Evolutionary conservation across 1,140 invertebrate species (phyloP), one percentile per base, ranked within the genome.

Genomic region (Scaptomyza graminum): DNA sequence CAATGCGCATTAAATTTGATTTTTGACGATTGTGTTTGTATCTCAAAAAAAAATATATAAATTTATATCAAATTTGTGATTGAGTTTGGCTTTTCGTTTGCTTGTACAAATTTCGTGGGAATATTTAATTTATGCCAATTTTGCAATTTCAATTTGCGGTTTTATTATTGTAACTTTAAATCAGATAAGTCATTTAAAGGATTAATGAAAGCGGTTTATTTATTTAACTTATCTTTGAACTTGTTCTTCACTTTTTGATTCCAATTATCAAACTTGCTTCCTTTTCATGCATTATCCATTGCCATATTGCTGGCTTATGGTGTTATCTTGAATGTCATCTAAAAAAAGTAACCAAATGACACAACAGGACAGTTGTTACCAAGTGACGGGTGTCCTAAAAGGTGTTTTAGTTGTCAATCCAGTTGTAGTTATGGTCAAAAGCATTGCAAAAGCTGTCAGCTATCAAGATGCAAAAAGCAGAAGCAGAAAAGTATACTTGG

Each of bases 1-100:
- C 77, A 61, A 59, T 63, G 39, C 59, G 43, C 56, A 60, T 9
- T 66, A 74, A 84, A 84, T 87, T 87, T 63, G 69, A 81, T 85
- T 87, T 87, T 37, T 52, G 51, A 28, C 57, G 76, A 77, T 59
- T 83, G 74, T 28, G 6, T 78, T 75, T 78, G 62, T n/a, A n/a
- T n/a, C 54, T 57, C 49, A 57, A 16, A 64, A 59, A 52, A 2
- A 22, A 28, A 5, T 8, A 11, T 49, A 50, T 62, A 64, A 52
- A 49, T 51, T 43, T 56, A 51, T 54, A 22, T 62, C 28, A 75
- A 64, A 67, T 54, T 60, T 49, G 46, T 76, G 72, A 82, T 75
- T 83, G 59, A 50, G 16, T 62, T 44, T 47, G 44, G 31, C 5
- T 7, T 25, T 60, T 63, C n/a, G 18, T 0, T 22, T 43, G 37